Evolutionary conservation across 1,140 invertebrate genomes (phyloP), one percentile per base, ranked within the genome.

Genomic region (Maniola jurtina): DNA sequence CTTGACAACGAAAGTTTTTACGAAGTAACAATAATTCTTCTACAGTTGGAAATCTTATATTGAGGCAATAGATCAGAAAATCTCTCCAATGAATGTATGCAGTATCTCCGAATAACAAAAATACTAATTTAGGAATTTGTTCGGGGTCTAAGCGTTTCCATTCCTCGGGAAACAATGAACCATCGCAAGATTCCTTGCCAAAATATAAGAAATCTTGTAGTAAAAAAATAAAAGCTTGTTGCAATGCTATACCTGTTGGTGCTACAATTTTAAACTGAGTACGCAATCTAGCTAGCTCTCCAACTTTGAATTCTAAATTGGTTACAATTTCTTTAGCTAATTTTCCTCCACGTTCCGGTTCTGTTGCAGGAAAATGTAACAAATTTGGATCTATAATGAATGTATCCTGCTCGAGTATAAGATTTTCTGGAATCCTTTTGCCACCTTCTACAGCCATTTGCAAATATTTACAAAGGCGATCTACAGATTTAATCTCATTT

Each of bases 51-150:
- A 88, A 92, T 16, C 78, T 70, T 11, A 94, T 73, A 59, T 92
- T 86, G 11, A 93, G 78, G 73, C 91, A 92, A 71, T 92, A 92
- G 64, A 94, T 83, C 11, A 94, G 79, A 68, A 94, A 94, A 76
- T 94, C 93, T 73, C 91, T 92, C 94, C 93, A 94, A 76, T 93
- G 91, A 10, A 94, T 64, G 48, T 91, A 91, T 4, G 86, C 81
- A 0, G 80, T 81, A 40, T 91, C 83, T 0, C 91, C 92, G 73
- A 92, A 94, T 14, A 93, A 34, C 11, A 75, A 64, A 50, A 75
- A 71, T 2, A 93, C 80, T 8, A 94, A 61, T 48, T 84, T 81
- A 11, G 85, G 78, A 6, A 93, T 75, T 56, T 92, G 81, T 15
- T 86, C 71, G 1, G 90, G 80, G 63, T 89, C 77, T n/a, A 94